Base-by-base conservation (phyloP, 2,113 vertebrate genomes). In the Microtus pennsylvanicus region DNA sequence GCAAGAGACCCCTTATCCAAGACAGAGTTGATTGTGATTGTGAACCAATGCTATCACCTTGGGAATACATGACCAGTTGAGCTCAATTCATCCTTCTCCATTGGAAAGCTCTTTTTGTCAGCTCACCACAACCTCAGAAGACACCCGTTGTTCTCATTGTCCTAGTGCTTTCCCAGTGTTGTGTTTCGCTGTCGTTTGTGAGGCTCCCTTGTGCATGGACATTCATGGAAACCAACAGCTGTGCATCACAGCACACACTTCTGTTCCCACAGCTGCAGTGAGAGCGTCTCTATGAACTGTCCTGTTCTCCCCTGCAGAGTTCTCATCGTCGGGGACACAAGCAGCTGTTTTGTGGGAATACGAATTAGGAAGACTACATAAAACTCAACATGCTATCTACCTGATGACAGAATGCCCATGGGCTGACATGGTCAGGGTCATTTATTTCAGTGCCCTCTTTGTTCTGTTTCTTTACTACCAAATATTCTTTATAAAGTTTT, bases 21-120 rank as follows among this genome's bases (percentile, higher is more conserved):
- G 24, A 28, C n/a, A 47, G 3, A 17, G 1, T 11, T 21, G 11
- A 7, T 11, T 21, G 9, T 26, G 19, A 45, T 0, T 21, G 28
- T 76, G 14, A n/a, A 9, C 2, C 55, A 69, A 9, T 7, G 35
- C 33, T 77, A 47, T 13, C 8, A 4, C 22, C 17, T 67, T 26
- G 67, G 14, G 65, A 3, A 42, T 45, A 13, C 74, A 45, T 42
- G 11, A 26, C 12, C 38, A 42, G 35, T 19, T 13, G 4, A 22
- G 35, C 28, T 26, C n/a, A 38, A 10, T 24, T n/a, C 14, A 28
- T 33, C 21, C 35, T 13, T n/a, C n/a, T n/a, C n/a, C n/a, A n/a
- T n/a, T n/a, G n/a, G n/a, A n/a, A n/a, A n/a, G n/a, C n/a, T n/a
- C n/a, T n/a, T n/a, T n/a, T n/a, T n/a, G n/a, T n/a, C n/a, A n/a